phyloP scores from a whole-genome alignment of 2,888 invertebrate genomes.

The Anthrax anthrax region DNA sequence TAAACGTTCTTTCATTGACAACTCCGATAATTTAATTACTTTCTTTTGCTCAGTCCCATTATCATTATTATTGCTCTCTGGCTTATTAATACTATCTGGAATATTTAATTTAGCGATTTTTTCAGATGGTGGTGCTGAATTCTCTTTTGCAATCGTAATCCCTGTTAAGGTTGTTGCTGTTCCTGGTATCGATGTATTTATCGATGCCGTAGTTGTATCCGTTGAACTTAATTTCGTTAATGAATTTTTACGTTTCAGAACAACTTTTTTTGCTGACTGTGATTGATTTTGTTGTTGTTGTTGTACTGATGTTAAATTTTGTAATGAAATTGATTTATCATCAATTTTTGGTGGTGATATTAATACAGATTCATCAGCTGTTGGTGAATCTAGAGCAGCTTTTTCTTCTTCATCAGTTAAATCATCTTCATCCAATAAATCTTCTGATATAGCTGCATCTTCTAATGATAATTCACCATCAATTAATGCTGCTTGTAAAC shows the following conservation, averaged over 20 bases:
- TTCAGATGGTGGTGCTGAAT: slow-evolving; percentile 35
- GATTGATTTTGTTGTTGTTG: background rate
- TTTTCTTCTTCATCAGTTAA: slow-evolving; percentile 35
- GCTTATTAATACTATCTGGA: slow-evolving; percentile 22
- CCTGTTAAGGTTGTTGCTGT: background rate
- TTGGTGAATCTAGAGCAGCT: slow-evolving; percentile 17
- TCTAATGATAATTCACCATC: slow-evolving; percentile 30
- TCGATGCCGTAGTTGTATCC: background rate
- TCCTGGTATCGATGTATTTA: too few species aligned
- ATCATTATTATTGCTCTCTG: slow-evolving; percentile 22
- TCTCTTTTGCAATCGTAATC: slow-evolving; percentile 17
- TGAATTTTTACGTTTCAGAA: slow-evolving; percentile 13
- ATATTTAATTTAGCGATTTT: slow-evolving; percentile 39
- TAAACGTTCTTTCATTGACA: slow-evolving; percentile 46
- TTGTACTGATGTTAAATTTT: background rate
- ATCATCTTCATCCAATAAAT: slow-evolving; percentile 40
- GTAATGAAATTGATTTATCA: background rate
- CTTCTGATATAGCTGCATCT: slow-evolving; percentile 38
- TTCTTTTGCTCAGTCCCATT: slow-evolving; percentile 24
- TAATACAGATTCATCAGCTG: slow-evolving; percentile 5
- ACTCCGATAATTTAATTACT: slow-evolving; percentile 42
- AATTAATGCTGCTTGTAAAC: slow-evolving; percentile 50
- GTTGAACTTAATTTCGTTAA: slow-evolving; percentile 2
- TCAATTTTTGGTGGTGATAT: slow-evolving; percentile 7
- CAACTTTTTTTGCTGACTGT: slow-evolving; percentile 9